Percentiles rank a stretch among this genome's conserved stretches.
Evolutionary conservation across 2,797 vertebrate species (phyloP).

Genomic region (Serranus cabrilla): DNA sequence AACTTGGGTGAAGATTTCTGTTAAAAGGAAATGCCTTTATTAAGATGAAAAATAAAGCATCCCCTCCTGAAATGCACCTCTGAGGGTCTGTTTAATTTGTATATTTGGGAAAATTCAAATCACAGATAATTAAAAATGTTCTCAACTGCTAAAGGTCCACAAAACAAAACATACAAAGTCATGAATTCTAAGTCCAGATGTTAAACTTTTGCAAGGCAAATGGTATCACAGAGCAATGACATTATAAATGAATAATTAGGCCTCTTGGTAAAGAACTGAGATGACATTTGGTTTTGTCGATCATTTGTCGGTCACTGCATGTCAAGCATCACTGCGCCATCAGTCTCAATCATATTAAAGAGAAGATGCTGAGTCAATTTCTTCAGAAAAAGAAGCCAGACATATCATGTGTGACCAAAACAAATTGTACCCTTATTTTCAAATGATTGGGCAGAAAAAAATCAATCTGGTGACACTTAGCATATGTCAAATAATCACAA

Average conservation of each 20-base stretch:
- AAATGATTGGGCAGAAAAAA: no score
- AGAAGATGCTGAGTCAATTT: no score
- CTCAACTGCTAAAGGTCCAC: neutral
- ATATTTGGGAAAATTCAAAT: neutral
- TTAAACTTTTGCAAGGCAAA: neutral
- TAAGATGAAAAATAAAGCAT: neutral
- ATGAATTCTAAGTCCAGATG: neutral
- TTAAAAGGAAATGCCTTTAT: no score
- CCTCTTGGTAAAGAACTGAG: neutral
- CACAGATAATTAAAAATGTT: neutral
- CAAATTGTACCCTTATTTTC: no score
- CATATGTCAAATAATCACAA: no score
- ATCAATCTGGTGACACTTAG: no score
- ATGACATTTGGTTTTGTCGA: neutral
- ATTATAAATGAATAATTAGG: neutral
- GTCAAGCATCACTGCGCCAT: neutral
- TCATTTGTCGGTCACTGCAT: neutral
- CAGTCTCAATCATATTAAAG: neutral
- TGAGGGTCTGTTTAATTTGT: neutral
- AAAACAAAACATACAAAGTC: neutral
- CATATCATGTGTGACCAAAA: no score
- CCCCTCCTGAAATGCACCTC: no score
- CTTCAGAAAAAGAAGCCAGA: no score
- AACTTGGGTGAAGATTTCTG: no score
- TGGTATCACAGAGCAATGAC: neutral